Conservation (phyloP, 2,113 vertebrate genomes). For the Tetrao urogallus region DNA sequence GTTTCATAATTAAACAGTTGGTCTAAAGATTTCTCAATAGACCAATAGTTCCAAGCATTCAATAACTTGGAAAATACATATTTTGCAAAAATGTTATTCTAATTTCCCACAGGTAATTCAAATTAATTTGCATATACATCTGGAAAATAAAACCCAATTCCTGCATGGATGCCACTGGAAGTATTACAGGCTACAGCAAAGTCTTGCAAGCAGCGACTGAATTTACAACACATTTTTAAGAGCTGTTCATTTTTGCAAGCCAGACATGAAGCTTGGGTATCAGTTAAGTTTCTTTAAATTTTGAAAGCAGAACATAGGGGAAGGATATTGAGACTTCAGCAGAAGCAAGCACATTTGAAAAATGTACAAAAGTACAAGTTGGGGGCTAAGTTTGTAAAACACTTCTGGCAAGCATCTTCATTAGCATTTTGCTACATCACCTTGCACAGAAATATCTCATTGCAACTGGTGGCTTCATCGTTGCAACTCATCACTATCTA, state of each 20-base stretch:
- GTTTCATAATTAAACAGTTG: neutral
- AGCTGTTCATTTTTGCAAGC: neutral
- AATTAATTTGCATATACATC: constrained; percentile 21
- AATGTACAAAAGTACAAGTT: neutral
- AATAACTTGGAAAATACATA: neutral
- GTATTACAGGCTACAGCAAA: neutral
- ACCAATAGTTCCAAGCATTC: neutral
- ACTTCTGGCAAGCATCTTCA: neutral
- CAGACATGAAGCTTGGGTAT: neutral
- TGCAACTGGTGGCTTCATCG: neutral
- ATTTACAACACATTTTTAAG: neutral
- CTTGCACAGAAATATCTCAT: neutral
- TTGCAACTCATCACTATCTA: neutral
- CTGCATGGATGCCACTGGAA: neutral
- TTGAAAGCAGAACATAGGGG: neutral
- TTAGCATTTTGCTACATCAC: neutral
- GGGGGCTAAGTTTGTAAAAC: neutral
- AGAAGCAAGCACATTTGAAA: neutral
- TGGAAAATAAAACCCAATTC: constrained; percentile 25
- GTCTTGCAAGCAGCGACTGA: neutral
- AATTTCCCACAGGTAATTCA: constrained; percentile 3
- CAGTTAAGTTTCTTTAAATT: neutral
- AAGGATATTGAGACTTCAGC: neutral
- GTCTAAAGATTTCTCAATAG: neutral
- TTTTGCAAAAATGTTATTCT: neutral